Base-by-base conservation (phyloP, 2,888 invertebrate genomes). In the Scaptomyza tumidula region DNA sequence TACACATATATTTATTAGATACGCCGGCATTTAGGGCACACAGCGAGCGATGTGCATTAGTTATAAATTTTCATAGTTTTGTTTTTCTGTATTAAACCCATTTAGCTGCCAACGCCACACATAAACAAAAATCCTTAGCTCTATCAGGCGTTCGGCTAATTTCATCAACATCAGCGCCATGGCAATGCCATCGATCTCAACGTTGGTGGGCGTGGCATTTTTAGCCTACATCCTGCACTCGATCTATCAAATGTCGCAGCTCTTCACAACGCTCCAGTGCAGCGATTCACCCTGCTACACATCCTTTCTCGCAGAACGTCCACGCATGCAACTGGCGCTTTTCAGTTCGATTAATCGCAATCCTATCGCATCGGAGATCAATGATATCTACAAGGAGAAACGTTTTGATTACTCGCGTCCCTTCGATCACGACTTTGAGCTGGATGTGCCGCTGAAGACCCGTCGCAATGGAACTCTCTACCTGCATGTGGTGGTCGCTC, bases 401-500 rank as follows among this genome's bases (percentile, higher is more conserved):
- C 93, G 95, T 66, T 96, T 97, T 90, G 93, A 96, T 89, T 96
- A 96, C 79, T 91, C 93, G 64, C 93, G 93, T 41, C 80, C 92
- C 29, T 93, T 93, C 69, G 93, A 93, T 94, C 94, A 92, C 3
- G 80, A 86, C 44, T 90, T 88, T n/a, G 67, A 76, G 14, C 48
- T 98, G 56, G 93, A 94, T 72, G 93, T 98, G 73, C 97, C 98
- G 4, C 91, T 93, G 24, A 94, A 94, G 90, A 97, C 96, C 0
- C 93, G 96, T 13, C 94, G 95, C 62, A 98, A 98, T 93, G 98
- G 98, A 0, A 96, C 96, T 6, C 90, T 98, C 48, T 96, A 93
- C 89, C 94, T 98, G 89, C 97, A 97, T 91, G 94, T 96, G 2
- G 93, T 95, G 50, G 89, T 96, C 37, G 93, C 95, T 16, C 94